These are phyloP conservation scores for Incurvaria masculella DNA, from an alignment of 2,888 invertebrate species.

Conservation along the genomic window DNA sequence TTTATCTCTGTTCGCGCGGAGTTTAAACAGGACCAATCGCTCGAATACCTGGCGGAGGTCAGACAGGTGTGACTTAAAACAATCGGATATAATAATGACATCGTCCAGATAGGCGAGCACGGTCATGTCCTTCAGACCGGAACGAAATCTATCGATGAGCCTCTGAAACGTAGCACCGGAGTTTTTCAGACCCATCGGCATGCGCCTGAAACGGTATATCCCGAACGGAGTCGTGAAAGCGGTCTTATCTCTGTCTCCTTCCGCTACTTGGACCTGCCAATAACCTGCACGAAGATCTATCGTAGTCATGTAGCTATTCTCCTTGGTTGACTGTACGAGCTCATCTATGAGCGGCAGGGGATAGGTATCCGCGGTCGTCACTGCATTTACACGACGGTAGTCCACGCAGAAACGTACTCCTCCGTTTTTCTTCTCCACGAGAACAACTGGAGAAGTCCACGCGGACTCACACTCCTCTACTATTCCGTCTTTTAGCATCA, in stretches of 20 bases:
- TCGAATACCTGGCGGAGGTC: slow-evolving; percentile 10
- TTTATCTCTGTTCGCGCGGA: slow-evolving; percentile 10
- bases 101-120: slow-evolving; percentile 13
- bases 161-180: slow-evolving; percentile 20
- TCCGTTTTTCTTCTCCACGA: slow-evolving; percentile 22
- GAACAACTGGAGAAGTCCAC: slow-evolving; percentile 22
- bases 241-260: slow-evolving; percentile 19
- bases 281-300: slow-evolving; percentile 27
- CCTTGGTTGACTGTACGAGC: slow-evolving; percentile 20
- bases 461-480: slow-evolving; percentile 24
- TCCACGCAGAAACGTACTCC: slow-evolving; percentile 21
- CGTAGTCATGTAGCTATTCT: slow-evolving; percentile 19
- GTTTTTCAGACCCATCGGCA: slow-evolving; percentile 22
- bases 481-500: slow-evolving; percentile 20
- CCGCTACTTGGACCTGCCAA: slow-evolving; percentile 22
- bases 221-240: slow-evolving; percentile 21
- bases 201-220: slow-evolving; percentile 18
- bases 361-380: slow-evolving; percentile 14
- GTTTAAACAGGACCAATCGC: slow-evolving; percentile 7
- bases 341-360: slow-evolving; percentile 27
- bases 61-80: slow-evolving; percentile 4
- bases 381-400: slow-evolving; percentile 19
- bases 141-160: slow-evolving; percentile 19
- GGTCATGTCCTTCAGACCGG: slow-evolving; percentile 10
- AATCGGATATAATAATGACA: not conserved